Percentiles rank a stretch among this genome's conserved stretches.
These are phyloP conservation scores for Itoplectis maculator DNA, from an alignment of 2,888 invertebrate species.

Conservation along the genomic window DNA sequence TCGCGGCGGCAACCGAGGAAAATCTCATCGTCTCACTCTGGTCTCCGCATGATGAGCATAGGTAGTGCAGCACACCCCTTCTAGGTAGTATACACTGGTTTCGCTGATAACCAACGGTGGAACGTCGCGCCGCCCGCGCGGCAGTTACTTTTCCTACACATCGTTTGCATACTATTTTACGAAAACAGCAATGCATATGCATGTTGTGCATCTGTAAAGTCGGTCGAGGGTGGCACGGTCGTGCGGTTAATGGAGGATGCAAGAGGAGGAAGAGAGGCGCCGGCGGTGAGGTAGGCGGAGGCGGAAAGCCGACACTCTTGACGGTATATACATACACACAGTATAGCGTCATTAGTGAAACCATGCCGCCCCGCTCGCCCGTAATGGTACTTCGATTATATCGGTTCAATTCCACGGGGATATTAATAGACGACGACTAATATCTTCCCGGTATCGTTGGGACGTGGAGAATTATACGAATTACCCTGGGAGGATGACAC, in stretches of 20 bases:
- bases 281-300: slow-evolving; percentile 4
- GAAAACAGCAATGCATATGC: slow-evolving; percentile 76
- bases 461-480: slow-evolving; percentile 45
- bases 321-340: slow-evolving; percentile 4
- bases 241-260: slow-evolving; percentile 60
- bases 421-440: slow-evolving; percentile 39
- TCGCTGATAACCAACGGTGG: slow-evolving; percentile 45
- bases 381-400: slow-evolving; percentile 41
- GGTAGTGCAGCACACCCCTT: too few relatives aligned
- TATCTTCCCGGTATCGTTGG: slow-evolving; percentile 36
- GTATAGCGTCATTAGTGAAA: slow-evolving; percentile 73
- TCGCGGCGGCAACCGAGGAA: slow-evolving; percentile 44
- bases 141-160: slow-evolving; percentile 74
- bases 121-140: slow-evolving; percentile 34
- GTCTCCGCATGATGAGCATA: too few relatives aligned
- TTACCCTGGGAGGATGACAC: slow-evolving; percentile 14
- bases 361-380: slow-evolving; percentile 7
- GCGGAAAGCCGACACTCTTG: slow-evolving; percentile 38
- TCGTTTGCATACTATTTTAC: slow-evolving; percentile 77
- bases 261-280: slow-evolving; percentile 55
- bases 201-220: slow-evolving; percentile 68
- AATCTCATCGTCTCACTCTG: slow-evolving; percentile 44
- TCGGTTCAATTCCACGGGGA: slow-evolving; percentile 39
- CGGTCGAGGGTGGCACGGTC: slow-evolving; percentile 50
- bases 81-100: neutral